phyloP scores from a whole-genome alignment of 1,140 invertebrate species.

The Drosophila sucinea region DNA sequence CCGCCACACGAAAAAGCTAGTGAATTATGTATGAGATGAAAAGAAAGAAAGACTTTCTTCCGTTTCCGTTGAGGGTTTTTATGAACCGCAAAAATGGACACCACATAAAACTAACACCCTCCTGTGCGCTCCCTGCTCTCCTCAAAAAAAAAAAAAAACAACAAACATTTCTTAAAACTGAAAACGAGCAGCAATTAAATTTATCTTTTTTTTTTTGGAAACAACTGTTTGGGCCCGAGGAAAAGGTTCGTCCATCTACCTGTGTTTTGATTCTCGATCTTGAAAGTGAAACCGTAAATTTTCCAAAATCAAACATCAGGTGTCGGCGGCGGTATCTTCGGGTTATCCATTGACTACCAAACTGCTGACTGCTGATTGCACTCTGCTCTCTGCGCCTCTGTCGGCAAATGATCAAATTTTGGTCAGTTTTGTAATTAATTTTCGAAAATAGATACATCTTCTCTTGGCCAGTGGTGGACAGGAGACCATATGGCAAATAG shows the following conservation, averaged over 20 bases:
- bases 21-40: slow-evolving; percentile 69
- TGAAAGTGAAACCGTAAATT: slow-evolving; percentile 81
- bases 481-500: slow-evolving; percentile 56
- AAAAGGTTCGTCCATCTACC: slow-evolving; percentile 26
- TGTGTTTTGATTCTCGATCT: slow-evolving; percentile 76
- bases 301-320: slow-evolving; percentile 74
- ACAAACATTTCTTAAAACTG: slow-evolving; percentile 13
- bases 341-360: slow-evolving; percentile 30
- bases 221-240: not conserved
- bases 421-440: slow-evolving; percentile 78
- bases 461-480: not conserved
- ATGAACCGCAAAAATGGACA: slow-evolving; percentile 52
- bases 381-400: slow-evolving; percentile 23
- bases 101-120: slow-evolving; percentile 69
- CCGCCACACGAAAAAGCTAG: slow-evolving; percentile 16
- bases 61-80: slow-evolving; percentile 59
- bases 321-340: slow-evolving; percentile 46
- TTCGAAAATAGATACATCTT: slow-evolving; percentile 79
- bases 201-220: slow-evolving; percentile 45
- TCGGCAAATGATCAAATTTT: slow-evolving; percentile 67
- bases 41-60: slow-evolving; percentile 71
- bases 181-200: slow-evolving; percentile 52
- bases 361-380: slow-evolving; percentile 1
- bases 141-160: slow-evolving; percentile 34
- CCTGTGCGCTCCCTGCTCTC: too few relatives aligned